Conservation (phyloP, 2,888 invertebrate genomes). For the Mythimna albipuncta region DNA sequence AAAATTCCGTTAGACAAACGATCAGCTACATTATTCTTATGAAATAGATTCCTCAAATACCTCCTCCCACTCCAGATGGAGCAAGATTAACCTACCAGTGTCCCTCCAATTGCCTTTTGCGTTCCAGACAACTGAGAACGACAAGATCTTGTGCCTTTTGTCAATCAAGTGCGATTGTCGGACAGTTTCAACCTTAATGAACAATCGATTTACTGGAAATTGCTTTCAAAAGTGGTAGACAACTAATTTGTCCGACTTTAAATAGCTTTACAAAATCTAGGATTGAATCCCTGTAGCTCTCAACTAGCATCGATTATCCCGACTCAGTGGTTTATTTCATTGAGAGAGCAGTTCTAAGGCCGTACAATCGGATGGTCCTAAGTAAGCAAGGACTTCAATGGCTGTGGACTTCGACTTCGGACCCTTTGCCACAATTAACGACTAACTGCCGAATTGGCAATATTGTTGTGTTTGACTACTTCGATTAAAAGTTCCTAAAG, state of each 20-base stretch:
- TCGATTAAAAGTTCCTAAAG: conserved; percentile 63
- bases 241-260: not conserved
- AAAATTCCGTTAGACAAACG: not conserved
- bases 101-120: too few relatives aligned
- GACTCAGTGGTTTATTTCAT: conserved; percentile 54
- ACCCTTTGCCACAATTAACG: conserved; percentile 60
- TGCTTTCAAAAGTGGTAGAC: not conserved
- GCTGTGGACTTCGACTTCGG: conserved; percentile 36
- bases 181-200: too few relatives aligned
- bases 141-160: too few relatives aligned
- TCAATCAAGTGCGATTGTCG: too few relatives aligned
- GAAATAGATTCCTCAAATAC: too few relatives aligned
- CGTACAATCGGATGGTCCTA: conserved; percentile 63
- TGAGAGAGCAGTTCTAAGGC: conserved; percentile 58
- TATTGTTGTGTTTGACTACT: conserved; percentile 68
- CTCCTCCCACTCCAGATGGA: too few relatives aligned
- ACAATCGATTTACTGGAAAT: not conserved
- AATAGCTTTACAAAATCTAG: not conserved
- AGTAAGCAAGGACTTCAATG: conserved; percentile 62
- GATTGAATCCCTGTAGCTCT: conserved; percentile 7
- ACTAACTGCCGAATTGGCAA: conserved; percentile 66
- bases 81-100: too few relatives aligned
- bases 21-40: not conserved
- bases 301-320: conserved; percentile 40
- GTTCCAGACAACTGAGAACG: too few relatives aligned